phyloP scores from a whole-genome alignment of 2,888 invertebrate genomes.

The Sericinus montela region DNA sequence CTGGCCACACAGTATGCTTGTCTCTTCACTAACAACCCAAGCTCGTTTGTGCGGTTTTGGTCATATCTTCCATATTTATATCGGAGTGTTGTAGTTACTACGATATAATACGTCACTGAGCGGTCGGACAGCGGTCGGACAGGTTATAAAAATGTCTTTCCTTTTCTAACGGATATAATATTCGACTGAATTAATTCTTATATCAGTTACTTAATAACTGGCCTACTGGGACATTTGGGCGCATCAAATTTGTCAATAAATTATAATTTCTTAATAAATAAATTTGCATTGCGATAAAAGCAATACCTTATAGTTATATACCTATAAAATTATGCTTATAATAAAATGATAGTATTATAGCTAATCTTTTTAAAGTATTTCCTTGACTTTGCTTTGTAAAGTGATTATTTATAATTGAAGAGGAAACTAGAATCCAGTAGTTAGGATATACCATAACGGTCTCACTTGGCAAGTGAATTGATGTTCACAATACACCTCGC shows the following conservation, averaged over 20 bases:
- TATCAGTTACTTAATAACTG: conserved; percentile 56
- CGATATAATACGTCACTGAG: conserved; percentile 43
- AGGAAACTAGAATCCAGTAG: too few relatives aligned
- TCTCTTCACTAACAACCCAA: conserved; percentile 58
- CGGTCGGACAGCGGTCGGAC: conserved; percentile 53
- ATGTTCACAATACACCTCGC: too few relatives aligned
- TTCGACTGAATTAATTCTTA: conserved; percentile 55
- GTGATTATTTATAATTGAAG: too few relatives aligned
- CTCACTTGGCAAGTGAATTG: too few relatives aligned
- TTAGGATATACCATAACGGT: too few relatives aligned
- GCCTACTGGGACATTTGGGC: conserved; percentile 35
- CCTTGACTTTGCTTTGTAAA: too few relatives aligned
- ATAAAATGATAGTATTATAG: too few relatives aligned
- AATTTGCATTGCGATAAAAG: too few relatives aligned
- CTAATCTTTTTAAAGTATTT: too few relatives aligned
- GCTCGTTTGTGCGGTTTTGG: conserved; percentile 61
- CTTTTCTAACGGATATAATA: conserved; percentile 62
- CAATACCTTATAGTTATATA: too few relatives aligned
- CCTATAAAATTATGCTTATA: too few relatives aligned
- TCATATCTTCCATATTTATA: conserved; percentile 68
- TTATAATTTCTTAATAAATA: conserved; percentile 30
- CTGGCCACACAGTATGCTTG: conserved; percentile 62
- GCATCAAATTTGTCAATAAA: conserved; percentile 25
- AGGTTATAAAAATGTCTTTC: conserved; percentile 54
- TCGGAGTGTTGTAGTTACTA: conserved; percentile 50